Conservation (phyloP, 1,140 invertebrate genomes). For the Drosophila varians region DNA sequence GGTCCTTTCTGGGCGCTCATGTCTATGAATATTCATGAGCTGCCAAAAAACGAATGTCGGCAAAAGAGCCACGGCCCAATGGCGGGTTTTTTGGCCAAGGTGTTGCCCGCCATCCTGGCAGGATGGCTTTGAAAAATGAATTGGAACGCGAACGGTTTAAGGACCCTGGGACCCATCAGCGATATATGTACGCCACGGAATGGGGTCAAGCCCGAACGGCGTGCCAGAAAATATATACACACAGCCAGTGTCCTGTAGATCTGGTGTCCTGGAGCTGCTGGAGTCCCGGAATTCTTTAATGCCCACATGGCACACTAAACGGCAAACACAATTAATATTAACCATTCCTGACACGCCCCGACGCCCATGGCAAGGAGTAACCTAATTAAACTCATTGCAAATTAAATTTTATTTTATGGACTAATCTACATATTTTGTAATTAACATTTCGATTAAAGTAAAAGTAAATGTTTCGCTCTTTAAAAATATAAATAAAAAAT, state of each 20-base stretch:
- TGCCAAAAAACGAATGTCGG: slow-evolving; percentile 65
- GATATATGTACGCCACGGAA: background rate
- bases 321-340: slow-evolving; percentile 1
- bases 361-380: background rate
- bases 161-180: slow-evolving; percentile 1
- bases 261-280: background rate
- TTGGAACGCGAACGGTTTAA: slow-evolving; percentile 34
- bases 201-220: background rate
- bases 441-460: too few species aligned
- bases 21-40: slow-evolving; percentile 78
- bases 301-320: background rate
- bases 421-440: too few species aligned
- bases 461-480: too few species aligned
- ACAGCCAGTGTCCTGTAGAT: too few species aligned
- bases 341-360: background rate
- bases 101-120: slow-evolving; percentile 1
- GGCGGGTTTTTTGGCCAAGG: slow-evolving; percentile 3
- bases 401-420: background rate
- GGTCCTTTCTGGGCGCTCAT: slow-evolving; percentile 70
- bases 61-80: slow-evolving; percentile 9
- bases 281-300: background rate
- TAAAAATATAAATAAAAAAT: too few species aligned
- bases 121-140: slow-evolving; percentile 46
- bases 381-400: background rate
- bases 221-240: background rate